These are phyloP conservation scores for Pemphigus obesinymphae DNA, from an alignment of 1,140 invertebrate genomes.

Conservation along the genomic window DNA sequence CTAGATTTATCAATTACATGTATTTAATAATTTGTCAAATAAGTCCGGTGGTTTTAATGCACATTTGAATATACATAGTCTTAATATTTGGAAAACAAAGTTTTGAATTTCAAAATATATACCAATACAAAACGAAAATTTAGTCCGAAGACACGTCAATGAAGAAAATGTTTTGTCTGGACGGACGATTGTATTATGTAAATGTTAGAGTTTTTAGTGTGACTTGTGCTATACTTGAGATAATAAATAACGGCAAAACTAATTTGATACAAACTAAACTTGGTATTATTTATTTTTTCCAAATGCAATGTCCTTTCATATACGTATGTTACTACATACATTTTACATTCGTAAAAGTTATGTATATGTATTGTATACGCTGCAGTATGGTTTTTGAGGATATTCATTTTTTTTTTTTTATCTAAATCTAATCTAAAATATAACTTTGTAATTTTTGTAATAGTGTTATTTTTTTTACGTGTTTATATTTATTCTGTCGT, in stretches of 20 bases:
- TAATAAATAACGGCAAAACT: background rate
- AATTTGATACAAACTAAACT: background rate
- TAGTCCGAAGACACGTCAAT: background rate
- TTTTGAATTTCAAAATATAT: background rate
- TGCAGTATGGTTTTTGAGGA: background rate
- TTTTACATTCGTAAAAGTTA: background rate
- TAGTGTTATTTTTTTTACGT: too few species aligned
- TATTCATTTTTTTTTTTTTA: too few species aligned
- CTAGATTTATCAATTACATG: background rate
- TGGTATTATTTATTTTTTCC: background rate
- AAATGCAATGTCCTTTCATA: background rate
- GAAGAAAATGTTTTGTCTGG: background rate
- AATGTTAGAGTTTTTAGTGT: background rate
- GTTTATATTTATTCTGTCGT: too few species aligned
- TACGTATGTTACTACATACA: background rate
- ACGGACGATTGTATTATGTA: background rate
- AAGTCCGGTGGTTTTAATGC: background rate
- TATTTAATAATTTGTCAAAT: background rate
- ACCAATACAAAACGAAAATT: background rate
- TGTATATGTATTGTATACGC: background rate
- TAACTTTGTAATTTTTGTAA: too few species aligned
- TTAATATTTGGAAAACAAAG: background rate
- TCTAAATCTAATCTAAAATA: too few species aligned
- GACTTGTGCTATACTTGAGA: background rate
- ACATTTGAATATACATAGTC: background rate